Evolutionary conservation across 2,113 vertebrate genomes (phyloP).

Genomic region (Ophthalmolycus amberensis): DNA sequence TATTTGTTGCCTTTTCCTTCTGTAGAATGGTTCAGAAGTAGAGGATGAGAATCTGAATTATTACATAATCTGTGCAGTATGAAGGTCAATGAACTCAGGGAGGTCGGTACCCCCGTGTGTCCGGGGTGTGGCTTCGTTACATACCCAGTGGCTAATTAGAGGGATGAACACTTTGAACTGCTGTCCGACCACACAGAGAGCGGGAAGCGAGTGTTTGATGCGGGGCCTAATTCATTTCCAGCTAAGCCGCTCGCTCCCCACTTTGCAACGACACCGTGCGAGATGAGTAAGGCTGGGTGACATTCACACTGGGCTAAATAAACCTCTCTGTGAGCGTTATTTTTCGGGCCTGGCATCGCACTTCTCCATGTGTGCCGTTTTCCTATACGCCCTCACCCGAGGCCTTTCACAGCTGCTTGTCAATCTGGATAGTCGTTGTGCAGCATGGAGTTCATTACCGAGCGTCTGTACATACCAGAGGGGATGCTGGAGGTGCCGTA

Average conservation of each 20-base stretch:
- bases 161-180: conserved; percentile 9
- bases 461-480: background rate
- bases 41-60: background rate
- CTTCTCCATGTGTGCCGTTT: conserved; percentile 31
- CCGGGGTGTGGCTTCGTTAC: conserved; percentile 34
- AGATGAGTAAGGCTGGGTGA: conserved; percentile 40
- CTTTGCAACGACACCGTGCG: conserved; percentile 29
- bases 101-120: background rate
- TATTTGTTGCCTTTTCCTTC: background rate
- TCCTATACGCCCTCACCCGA: conserved; percentile 27
- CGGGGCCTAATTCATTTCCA: conserved; percentile 26
- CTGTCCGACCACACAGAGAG: conserved; percentile 8
- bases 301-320: conserved; percentile 36
- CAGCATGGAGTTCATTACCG: background rate
- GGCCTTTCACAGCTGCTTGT: conserved; percentile 65
- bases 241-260: conserved; percentile 8
- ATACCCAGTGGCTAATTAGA: conserved; percentile 32
- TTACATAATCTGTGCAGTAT: conserved; percentile 10
- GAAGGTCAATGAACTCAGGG: conserved; percentile 22
- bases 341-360: conserved; percentile 10
- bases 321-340: conserved; percentile 10
- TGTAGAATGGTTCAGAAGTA: background rate
- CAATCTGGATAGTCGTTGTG: conserved; percentile 32
- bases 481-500: background rate
- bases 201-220: conserved; percentile 33